Evolutionary conservation across 2,113 vertebrate genomes (phyloP).

Genomic region (Megaceryle torquata): DNA sequence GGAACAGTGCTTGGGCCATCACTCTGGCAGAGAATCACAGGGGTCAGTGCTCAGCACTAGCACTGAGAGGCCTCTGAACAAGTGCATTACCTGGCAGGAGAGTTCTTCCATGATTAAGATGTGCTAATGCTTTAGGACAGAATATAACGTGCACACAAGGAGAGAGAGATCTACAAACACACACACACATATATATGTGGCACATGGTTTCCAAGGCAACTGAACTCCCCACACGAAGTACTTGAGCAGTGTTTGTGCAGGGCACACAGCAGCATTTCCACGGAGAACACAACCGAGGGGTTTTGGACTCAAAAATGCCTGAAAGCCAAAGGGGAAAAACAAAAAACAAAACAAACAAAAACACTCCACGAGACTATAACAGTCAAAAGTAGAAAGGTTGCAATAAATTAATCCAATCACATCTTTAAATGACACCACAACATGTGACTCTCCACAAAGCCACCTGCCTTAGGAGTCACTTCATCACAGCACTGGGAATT

Average conservation of each 20-base stretch:
- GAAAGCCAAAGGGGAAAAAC: neutral
- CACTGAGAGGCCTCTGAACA: neutral
- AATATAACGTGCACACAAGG: neutral
- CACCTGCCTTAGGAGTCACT: neutral
- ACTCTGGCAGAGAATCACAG: neutral
- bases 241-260: neutral
- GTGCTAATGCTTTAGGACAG: neutral
- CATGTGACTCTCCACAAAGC: neutral
- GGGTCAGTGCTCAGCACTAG: neutral
- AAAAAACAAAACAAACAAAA: neutral
- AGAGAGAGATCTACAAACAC: neutral
- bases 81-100: neutral
- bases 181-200: neutral
- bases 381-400: neutral
- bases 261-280: neutral
- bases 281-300: neutral
- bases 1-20: neutral
- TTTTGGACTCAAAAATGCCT: neutral
- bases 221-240: neutral
- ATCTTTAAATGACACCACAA: neutral
- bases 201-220: constrained; percentile 65
- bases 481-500: neutral
- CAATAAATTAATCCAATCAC: constrained; percentile 12
- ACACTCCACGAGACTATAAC: neutral
- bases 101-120: neutral